Base-by-base conservation (phyloP, 2,888 invertebrate genomes). In the Pteria penguin region DNA sequence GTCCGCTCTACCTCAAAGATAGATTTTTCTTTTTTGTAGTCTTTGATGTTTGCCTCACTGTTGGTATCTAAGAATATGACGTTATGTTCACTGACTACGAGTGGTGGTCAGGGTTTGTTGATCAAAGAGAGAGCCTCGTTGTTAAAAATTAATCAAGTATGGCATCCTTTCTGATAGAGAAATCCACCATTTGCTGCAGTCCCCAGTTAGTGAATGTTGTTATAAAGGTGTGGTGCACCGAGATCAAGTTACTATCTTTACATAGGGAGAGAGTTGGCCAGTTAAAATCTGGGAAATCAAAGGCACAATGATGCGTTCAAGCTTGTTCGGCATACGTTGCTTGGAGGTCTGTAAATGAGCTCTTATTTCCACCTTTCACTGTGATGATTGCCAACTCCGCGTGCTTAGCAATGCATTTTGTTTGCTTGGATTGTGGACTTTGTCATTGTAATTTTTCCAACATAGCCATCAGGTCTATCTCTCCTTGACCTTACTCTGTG, bases 151-250 rank as follows among this genome's bases (percentile, higher is more conserved):
- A 5, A 27, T 65, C 5, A n/a, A 65, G 26, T 36, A 33, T 65
- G 26, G 36, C 45, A 2, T 24, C 33, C 24, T 45, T 27, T n/a
- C 65, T 65, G 22, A 45, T 65, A 22, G 62, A 33, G 32, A 62
- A 62, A 32, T 62, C 31, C 29, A 62, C 62, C 62, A 62, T 62
- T 32, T 62, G 62, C 32, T 62, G 29, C 3, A 62, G 33, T 18
- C 32, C 62, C 29, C 62, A 14, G 33, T 62, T 32, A 18, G 27
- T 26, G 22, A 31, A 4, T 27, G n/a, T 27, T 2, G 27, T 11
- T 4, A 62, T 3, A 4, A 62, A 31, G 4, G 29, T 4, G 2
- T 62, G 31, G 31, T 62, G 29, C 2, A 62, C 31, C 4, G 32
- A 4, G 14, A 62, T 2, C 22, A 33, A 3, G 31, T 62, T 52